These are phyloP conservation scores for Takifugu flavidus DNA, from an alignment of 2,113 vertebrate genomes.

Conservation along the genomic window DNA sequence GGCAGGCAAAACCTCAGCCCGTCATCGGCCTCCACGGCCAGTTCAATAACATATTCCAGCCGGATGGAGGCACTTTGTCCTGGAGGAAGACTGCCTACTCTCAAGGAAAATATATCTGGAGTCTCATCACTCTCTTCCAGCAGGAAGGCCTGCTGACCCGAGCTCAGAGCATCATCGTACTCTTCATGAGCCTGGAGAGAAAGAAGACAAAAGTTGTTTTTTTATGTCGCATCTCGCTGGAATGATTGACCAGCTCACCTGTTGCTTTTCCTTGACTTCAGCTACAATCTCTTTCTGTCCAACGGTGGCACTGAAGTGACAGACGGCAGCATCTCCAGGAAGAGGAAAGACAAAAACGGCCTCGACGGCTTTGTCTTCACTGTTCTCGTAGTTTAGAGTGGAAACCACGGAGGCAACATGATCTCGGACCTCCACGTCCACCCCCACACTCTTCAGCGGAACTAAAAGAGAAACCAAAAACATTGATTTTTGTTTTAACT, in stretches of 20 bases:
- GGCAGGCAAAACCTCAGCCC: conserved; percentile 80
- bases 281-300: conserved; percentile 76
- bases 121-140: conserved; percentile 74
- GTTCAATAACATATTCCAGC: conserved; percentile 78
- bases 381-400: conserved; percentile 80
- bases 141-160: conserved; percentile 77
- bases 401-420: conserved; percentile 80
- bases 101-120: conserved; percentile 78
- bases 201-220: neutral
- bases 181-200: conserved; percentile 65
- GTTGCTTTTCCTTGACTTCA: conserved; percentile 76
- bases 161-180: conserved; percentile 78
- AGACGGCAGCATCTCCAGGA: conserved; percentile 79
- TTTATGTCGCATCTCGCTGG: neutral
- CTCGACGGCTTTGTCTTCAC: conserved; percentile 75
- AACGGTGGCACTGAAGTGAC: conserved; percentile 77
- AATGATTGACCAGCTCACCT: conserved; percentile 54
- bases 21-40: conserved; percentile 76
- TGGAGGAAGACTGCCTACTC: conserved; percentile 77
- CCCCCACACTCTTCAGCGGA: conserved; percentile 77
- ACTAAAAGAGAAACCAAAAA: conserved; percentile 55
- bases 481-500: neutral
- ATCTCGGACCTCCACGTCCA: conserved; percentile 72
- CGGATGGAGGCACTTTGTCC: conserved; percentile 72
- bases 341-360: conserved; percentile 82